Base-by-base conservation (phyloP, 2,797 vertebrate genomes). In the Platalea minor region DNA sequence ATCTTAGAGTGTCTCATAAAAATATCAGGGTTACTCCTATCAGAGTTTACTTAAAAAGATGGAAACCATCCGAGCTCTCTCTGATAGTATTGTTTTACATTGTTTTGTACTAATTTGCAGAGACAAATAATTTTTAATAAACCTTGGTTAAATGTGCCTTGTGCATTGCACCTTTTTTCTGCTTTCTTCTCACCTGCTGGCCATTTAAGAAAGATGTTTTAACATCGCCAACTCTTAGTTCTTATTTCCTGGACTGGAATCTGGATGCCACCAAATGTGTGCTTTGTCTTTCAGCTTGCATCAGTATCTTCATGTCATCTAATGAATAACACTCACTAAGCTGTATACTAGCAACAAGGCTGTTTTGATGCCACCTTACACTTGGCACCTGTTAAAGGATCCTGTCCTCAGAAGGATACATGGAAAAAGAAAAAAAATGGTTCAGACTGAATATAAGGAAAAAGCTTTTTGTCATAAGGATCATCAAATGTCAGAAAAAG, bases 111-210 rank as follows among this genome's bases (percentile, higher is more conserved):
- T 35, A 67, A 29, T 76, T 67, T 91, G 46, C 7, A 75, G 19
- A 90, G 23, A 48, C 1, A 67, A 89, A 29, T 25, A 1, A 9
- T 3, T 64, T 64, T 79, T 68, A 77, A 60, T 41, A 35, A 68
- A n/a, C 2, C 13, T 43, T 35, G 24, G 5, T n/a, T 81, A 67
- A 77, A 60, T 21, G 5, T 29, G 33, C 4, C 9, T 56, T 72
- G 5, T 39, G 5, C 1, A 7, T 59, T 78, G 4, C 46, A 2
- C 0, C 5, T 29, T 86, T 74, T n/a, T 5, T 9, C 7, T 23
- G 13, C 11, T 35, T 63, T 56, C 31, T 85, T 70, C 29, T 90
- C 18, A 35, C 12, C n/a, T n/a, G 10, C 9, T 63, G 17, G 20
- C 5, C 28, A 28, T n/a, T 48, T 65, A 28, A 76, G 43, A n/a